These are phyloP conservation scores for Cephus rjabovi DNA, from an alignment of 2,888 invertebrate genomes.

Conservation along the genomic window DNA sequence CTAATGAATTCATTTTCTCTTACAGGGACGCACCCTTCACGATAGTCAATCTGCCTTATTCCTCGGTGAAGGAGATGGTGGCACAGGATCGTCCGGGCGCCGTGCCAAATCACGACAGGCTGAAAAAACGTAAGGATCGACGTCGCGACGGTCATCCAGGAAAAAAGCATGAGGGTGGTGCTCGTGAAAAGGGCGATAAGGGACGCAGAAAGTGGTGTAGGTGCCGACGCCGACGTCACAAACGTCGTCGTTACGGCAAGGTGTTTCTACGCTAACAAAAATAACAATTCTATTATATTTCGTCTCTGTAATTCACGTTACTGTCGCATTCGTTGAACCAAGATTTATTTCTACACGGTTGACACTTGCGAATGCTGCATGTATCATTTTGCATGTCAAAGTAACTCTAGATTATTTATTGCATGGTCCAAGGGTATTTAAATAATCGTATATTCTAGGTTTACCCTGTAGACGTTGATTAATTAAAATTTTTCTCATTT, in stretches of 20 bases:
- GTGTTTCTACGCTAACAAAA: conserved; percentile 29
- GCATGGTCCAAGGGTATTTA: conserved; percentile 2
- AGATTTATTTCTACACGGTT: not conserved
- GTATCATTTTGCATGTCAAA: conserved; percentile 16
- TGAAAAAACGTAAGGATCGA: conserved; percentile 12
- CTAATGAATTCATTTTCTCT: not conserved
- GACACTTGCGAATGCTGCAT: not conserved
- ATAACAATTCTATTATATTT: not conserved
- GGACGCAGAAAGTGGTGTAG: conserved; percentile 28
- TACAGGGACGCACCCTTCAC: conserved; percentile 38
- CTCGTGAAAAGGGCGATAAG: conserved; percentile 27
- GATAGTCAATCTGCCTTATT: conserved; percentile 41
- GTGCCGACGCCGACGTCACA: conserved; percentile 36
- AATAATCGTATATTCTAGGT: not conserved
- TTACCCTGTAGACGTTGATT: not conserved
- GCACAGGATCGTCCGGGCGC: conserved; percentile 23
- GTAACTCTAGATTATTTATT: conserved; percentile 1
- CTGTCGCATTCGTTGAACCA: not conserved
- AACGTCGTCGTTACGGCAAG: conserved; percentile 42
- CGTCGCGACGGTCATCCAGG: conserved; percentile 20
- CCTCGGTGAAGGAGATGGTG: conserved; percentile 21
- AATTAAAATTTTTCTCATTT: not conserved
- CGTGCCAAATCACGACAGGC: not conserved
- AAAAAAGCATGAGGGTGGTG: conserved; percentile 27
- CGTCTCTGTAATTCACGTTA: not conserved